Evolutionary conservation across 2,888 invertebrate genomes (phyloP), one percentile per base, ranked within the genome.

Genomic region (Sympetrum striolatum): DNA sequence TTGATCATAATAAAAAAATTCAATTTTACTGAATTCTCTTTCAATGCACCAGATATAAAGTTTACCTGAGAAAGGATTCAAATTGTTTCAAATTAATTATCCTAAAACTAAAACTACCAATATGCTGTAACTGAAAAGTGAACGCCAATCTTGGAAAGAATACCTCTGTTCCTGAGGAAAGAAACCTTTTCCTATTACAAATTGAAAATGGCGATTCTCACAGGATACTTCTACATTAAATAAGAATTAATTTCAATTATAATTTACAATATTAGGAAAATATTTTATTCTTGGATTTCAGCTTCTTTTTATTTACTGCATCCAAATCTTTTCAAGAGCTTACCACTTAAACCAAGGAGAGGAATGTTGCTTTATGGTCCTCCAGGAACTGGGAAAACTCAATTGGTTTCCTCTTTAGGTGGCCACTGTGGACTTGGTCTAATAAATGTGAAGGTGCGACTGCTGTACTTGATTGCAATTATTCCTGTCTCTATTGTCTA

Each of bases 351-450:
- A 90, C 95, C 96, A 92, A 96, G 96, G 93, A 97, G 97, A 92
- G 98, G 98, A 15, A 96, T 99, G 39, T 94, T 99, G 48, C 94
- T 99, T 48, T 99, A 98, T 94, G 99, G 99, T 0, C 97, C 98
- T 90, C 99, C 99, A 0, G 99, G 99, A 39, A 97, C 97, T 0
- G 98, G 98, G 92, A 98, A 97, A 94, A 98, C 96, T 90, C 95
- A 97, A 93, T 94, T 98, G 92, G 97, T 97, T 35, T 94, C 94
- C 73, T 95, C 95, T n/a, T 95, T 97, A 39, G 97, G 98, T 0
- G 96, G 96, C 90, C 96, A 98, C 91, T 96, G 96, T 94, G 96
- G 96, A 91, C 95, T 98, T 92, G 96, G 97, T 93, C 96, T 98
- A 92, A 97, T 99, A 93, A 97, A 97, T 58, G 96, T 99, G 18